A percentile compares a stretch with the other conserved stretches of the same genome.
Conservation (phyloP, 2,888 invertebrate genomes). For the Smittia sp. region DNA sequence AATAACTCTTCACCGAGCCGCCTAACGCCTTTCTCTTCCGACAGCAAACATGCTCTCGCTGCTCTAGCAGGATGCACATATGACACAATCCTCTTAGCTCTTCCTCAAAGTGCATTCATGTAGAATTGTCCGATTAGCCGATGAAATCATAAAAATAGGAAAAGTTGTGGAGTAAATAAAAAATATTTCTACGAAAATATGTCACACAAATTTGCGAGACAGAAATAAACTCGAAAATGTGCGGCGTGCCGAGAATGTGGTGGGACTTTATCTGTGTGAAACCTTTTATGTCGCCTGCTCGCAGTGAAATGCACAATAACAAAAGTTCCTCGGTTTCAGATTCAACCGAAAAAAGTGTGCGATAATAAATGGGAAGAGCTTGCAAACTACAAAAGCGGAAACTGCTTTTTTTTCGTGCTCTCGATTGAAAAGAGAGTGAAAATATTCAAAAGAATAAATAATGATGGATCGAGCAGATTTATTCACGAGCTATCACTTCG, state of each 20-base stretch:
- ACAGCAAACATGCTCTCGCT: background rate
- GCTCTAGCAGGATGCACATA: background rate
- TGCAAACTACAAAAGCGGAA: slow-evolving; percentile 22
- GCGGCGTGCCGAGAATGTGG: slow-evolving; percentile 20
- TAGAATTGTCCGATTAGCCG: slow-evolving; percentile 39
- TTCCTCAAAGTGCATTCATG: slow-evolving; percentile 29
- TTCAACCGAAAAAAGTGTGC: slow-evolving; percentile 1
- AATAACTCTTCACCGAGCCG: background rate
- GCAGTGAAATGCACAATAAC: slow-evolving; percentile 38
- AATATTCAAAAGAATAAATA: slow-evolving; percentile 27
- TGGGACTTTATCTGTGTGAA: slow-evolving; percentile 37
- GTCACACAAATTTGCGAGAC: background rate
- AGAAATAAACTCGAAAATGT: slow-evolving; percentile 1
- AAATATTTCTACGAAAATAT: slow-evolving; percentile 20
- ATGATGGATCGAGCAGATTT: slow-evolving; percentile 29
- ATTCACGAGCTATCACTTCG: slow-evolving; percentile 15
- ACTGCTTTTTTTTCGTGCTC: background rate
- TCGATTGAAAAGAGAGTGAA: background rate
- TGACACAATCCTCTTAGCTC: background rate
- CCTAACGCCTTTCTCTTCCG: background rate
- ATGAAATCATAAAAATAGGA: slow-evolving; percentile 39
- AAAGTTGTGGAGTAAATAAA: background rate
- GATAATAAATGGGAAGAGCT: slow-evolving; percentile 25
- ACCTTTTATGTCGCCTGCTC: slow-evolving; percentile 31
- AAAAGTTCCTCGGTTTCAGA: slow-evolving; percentile 10